Conservation (phyloP, 2,113 vertebrate species). For the Syrmaticus mikado region DNA sequence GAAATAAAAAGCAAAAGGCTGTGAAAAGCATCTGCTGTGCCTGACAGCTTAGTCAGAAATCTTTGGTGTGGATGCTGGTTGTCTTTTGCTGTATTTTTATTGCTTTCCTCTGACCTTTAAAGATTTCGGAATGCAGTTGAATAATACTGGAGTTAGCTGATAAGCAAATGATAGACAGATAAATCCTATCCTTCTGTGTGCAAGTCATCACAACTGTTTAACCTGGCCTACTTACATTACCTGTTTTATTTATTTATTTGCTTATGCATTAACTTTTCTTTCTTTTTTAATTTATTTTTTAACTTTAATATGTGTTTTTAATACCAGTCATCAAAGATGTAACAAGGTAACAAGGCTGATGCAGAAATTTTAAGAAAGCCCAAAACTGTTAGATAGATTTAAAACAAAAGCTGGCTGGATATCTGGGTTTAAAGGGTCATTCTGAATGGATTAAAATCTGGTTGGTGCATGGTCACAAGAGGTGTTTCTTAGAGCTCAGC, state of each 20-base stretch:
- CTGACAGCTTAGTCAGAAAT: background rate
- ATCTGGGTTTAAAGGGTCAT: background rate
- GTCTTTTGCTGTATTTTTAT: background rate
- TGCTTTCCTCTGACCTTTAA: background rate
- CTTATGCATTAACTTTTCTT: no score
- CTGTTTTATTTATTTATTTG: background rate
- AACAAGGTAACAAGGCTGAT: background rate
- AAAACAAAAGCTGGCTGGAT: background rate
- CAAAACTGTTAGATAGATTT: background rate
- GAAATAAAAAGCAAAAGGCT: background rate
- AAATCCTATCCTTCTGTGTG: background rate
- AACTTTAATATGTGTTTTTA: background rate
- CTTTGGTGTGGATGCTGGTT: background rate
- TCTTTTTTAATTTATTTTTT: background rate
- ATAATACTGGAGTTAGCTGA: background rate
- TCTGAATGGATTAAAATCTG: background rate
- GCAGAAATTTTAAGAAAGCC: background rate
- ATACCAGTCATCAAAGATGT: background rate
- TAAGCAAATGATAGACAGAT: background rate
- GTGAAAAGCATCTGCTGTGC: background rate
- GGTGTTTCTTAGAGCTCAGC: background rate
- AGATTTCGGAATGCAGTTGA: background rate
- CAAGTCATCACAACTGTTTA: background rate
- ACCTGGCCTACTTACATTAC: background rate
- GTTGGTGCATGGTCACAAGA: background rate